Evolutionary conservation across 2,888 invertebrate genomes (phyloP).

Genomic region (Phyto melanocephala): DNA sequence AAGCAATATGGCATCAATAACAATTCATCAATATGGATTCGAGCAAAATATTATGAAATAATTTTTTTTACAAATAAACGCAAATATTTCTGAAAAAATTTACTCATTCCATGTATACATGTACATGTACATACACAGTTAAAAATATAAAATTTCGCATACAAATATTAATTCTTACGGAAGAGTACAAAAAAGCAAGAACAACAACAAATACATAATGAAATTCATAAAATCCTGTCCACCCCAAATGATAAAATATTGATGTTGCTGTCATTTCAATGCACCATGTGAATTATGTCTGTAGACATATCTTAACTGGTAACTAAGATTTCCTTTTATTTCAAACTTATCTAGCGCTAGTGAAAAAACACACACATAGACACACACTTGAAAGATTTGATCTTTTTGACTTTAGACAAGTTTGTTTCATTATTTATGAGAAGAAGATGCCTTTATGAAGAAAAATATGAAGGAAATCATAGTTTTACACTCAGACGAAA

Average conservation of each 20-base stretch:
- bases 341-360: neutral
- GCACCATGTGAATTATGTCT: constrained; percentile 49
- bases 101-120: too few species aligned
- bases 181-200: neutral
- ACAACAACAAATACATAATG: constrained; percentile 38
- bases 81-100: too few species aligned
- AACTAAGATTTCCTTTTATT: neutral
- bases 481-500: constrained; percentile 53
- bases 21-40: too few species aligned
- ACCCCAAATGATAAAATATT: constrained; percentile 61
- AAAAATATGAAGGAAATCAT: constrained; percentile 45
- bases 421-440: constrained; percentile 45
- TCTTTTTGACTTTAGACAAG: constrained; percentile 62
- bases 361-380: constrained; percentile 1
- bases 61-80: too few species aligned
- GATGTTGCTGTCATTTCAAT: constrained; percentile 61
- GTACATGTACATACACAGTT: too few species aligned
- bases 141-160: too few species aligned
- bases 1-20: too few species aligned
- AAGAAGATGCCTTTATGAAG: constrained; percentile 26
- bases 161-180: too few species aligned
- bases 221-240: constrained; percentile 62
- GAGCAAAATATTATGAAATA: too few species aligned
- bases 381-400: constrained; percentile 50
- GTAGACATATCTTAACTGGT: constrained; percentile 48